Evolutionary conservation across 2,113 vertebrate genomes (phyloP).

Genomic region (Indri indri): DNA sequence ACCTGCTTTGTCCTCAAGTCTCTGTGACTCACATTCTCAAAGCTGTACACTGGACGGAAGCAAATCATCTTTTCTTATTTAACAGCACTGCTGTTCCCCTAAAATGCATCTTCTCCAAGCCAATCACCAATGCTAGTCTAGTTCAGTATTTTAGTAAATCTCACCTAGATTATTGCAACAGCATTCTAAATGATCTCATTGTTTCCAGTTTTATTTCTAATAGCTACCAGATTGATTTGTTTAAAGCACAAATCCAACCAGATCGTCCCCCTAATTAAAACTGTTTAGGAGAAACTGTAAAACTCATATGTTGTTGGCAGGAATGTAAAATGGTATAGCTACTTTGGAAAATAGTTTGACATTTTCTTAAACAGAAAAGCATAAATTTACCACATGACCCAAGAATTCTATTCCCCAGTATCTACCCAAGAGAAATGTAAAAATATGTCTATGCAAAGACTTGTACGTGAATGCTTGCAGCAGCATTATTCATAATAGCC

Average conservation of each 20-base stretch:
- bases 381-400: background rate
- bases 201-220: background rate
- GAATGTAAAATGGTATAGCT: background rate
- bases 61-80: background rate
- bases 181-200: background rate
- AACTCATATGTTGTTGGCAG: background rate
- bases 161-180: background rate
- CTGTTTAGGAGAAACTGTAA: background rate
- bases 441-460: background rate
- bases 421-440: background rate
- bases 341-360: background rate
- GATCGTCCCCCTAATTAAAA: background rate
- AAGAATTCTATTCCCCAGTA: background rate
- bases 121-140: background rate
- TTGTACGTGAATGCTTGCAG: background rate
- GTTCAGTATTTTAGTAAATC: background rate
- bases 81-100: background rate
- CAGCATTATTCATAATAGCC: background rate
- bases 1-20: background rate
- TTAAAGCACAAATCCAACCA: background rate
- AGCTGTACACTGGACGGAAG: background rate
- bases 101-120: background rate
- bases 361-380: conserved; percentile 9
- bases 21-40: background rate
- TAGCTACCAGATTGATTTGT: background rate